A percentile compares a stretch with the other conserved stretches of the same genome.
Conservation (phyloP, 2,113 vertebrate genomes). For the Toxotes jaculatrix region DNA sequence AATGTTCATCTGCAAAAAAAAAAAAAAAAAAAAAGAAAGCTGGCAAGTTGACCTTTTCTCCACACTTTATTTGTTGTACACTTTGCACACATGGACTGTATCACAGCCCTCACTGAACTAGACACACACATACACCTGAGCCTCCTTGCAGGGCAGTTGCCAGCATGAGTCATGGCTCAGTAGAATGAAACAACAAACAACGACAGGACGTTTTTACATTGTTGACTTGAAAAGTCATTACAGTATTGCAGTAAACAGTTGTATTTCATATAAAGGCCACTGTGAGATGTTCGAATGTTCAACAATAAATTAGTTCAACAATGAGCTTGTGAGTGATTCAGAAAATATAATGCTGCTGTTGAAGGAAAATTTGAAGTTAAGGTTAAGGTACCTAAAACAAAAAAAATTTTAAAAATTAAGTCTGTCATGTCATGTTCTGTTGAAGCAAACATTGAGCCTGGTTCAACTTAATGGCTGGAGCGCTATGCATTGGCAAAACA, state of each 20-base stretch:
- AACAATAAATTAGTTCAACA: background rate
- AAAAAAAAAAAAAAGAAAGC: background rate
- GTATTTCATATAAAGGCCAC: constrained; percentile 2
- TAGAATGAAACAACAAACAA: constrained; percentile 22
- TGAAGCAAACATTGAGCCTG: background rate
- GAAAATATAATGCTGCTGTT: background rate
- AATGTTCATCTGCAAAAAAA: constrained; percentile 9
- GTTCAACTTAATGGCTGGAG: background rate
- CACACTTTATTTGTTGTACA: background rate
- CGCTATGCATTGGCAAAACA: background rate
- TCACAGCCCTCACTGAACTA: background rate
- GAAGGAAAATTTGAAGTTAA: too few relatives aligned
- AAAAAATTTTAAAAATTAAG: too few relatives aligned
- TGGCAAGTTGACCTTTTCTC: constrained; percentile 1
- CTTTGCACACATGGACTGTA: constrained; percentile 10
- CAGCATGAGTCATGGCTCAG: constrained; percentile 37
- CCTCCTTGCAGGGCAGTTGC: constrained; percentile 6
- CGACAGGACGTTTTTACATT: constrained; percentile 25
- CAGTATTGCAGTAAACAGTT: constrained; percentile 5
- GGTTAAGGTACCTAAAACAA: too few relatives aligned
- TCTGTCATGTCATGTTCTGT: background rate
- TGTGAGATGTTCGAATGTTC: background rate
- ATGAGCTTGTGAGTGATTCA: too few relatives aligned
- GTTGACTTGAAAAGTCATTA: constrained; percentile 18
- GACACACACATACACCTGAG: constrained; percentile 1